These are phyloP conservation scores for Aspidiotus destructor DNA, from an alignment of 2,888 invertebrate species.

Conservation along the genomic window DNA sequence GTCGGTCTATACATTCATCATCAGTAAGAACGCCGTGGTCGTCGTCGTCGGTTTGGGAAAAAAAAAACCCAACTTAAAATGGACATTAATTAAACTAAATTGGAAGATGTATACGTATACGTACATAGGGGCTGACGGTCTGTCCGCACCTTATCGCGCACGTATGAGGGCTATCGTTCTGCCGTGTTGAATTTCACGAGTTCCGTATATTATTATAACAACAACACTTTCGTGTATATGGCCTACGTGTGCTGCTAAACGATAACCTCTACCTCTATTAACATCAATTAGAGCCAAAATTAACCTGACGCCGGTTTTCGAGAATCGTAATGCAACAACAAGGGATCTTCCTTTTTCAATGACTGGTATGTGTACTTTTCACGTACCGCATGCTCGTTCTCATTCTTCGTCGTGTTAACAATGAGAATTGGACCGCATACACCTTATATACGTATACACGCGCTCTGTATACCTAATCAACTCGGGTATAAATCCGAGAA, in stretches of 20 bases:
- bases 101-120: constrained; percentile 26
- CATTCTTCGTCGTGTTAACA: too few relatives aligned
- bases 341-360: too few relatives aligned
- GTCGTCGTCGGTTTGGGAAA: background rate
- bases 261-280: constrained; percentile 32
- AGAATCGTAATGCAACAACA: background rate
- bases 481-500: too few relatives aligned
- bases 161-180: constrained; percentile 25
- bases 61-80: constrained; percentile 17
- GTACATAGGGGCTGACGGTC: constrained; percentile 27
- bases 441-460: too few relatives aligned
- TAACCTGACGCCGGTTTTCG: constrained; percentile 29
- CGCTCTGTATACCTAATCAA: too few relatives aligned
- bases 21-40: background rate
- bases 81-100: constrained; percentile 33
- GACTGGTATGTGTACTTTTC: too few relatives aligned
- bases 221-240: constrained; percentile 8
- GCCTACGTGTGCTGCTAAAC: constrained; percentile 7
- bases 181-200: constrained; percentile 12
- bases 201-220: constrained; percentile 5
- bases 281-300: constrained; percentile 30
- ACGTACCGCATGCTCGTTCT: too few relatives aligned
- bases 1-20: too few relatives aligned
- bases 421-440: too few relatives aligned
- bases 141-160: constrained; percentile 18